Conservation (phyloP, 2,113 vertebrate species). For the Cyphomyrus discorhynchus region DNA sequence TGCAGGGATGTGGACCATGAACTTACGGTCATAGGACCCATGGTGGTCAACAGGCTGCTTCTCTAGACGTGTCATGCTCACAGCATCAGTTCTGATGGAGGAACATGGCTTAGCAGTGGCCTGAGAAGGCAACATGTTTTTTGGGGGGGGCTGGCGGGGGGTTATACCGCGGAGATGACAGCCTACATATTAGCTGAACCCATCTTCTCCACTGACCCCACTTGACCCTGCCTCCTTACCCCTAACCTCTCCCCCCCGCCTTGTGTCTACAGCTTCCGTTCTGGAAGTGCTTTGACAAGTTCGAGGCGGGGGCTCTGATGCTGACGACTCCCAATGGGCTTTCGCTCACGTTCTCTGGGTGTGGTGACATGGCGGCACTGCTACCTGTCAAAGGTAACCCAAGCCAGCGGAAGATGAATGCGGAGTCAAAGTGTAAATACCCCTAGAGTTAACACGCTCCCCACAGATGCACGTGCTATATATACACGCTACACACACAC, state of each 20-base stretch:
- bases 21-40: neutral
- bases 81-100: neutral
- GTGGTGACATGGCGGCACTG: neutral
- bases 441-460: constrained; percentile 54
- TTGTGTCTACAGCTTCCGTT: neutral
- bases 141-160: neutral
- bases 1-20: neutral
- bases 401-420: constrained; percentile 42
- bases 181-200: neutral
- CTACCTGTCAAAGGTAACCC: constrained; percentile 44
- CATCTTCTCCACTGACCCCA: neutral
- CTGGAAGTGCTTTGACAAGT: constrained; percentile 17
- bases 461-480: constrained; percentile 35
- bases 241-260: neutral
- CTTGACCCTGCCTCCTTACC: neutral
- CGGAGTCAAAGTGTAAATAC: constrained; percentile 46
- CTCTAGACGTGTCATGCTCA: neutral
- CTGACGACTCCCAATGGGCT: neutral
- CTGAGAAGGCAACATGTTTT: neutral
- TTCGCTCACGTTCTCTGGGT: neutral
- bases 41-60: neutral
- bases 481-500: constrained; percentile 22
- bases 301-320: constrained; percentile 24
- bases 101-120: neutral
- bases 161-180: neutral